phyloP scores from a whole-genome alignment of 2,797 vertebrate species.

The Chelon labrosus region DNA sequence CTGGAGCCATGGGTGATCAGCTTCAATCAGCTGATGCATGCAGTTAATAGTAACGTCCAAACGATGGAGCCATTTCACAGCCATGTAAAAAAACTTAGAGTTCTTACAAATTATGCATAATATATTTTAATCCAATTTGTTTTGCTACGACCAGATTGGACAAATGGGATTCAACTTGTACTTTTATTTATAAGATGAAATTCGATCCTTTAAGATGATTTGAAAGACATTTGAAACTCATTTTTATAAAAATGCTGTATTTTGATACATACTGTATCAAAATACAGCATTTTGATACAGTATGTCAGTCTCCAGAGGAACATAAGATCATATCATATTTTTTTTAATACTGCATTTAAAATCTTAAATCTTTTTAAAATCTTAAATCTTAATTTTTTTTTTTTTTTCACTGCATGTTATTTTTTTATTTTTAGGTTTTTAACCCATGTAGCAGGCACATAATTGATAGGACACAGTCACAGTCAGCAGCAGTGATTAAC shows the following conservation, averaged over 20 bases:
- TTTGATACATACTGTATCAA: too few species aligned
- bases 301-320: too few species aligned
- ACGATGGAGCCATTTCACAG: constrained; percentile 54
- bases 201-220: too few species aligned
- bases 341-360: too few species aligned
- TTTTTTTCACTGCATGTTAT: too few species aligned
- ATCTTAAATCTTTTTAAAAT: too few species aligned
- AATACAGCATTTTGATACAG: too few species aligned
- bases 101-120: background rate
- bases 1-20: background rate
- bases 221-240: too few species aligned
- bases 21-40: constrained; percentile 32
- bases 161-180: background rate
- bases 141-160: background rate
- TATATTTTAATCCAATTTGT: background rate
- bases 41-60: constrained; percentile 40
- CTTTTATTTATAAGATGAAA: too few species aligned
- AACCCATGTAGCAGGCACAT: background rate
- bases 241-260: too few species aligned
- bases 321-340: too few species aligned
- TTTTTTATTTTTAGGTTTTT: background rate
- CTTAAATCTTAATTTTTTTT: too few species aligned
- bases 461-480: background rate
- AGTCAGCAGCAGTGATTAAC: constrained; percentile 28
- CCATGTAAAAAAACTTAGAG: background rate